A percentile compares a stretch with the other conserved stretches of the same genome.
These are phyloP conservation scores for Vollenhovia emeryi DNA, from an alignment of 1,140 invertebrate species.

Conservation along the genomic window DNA sequence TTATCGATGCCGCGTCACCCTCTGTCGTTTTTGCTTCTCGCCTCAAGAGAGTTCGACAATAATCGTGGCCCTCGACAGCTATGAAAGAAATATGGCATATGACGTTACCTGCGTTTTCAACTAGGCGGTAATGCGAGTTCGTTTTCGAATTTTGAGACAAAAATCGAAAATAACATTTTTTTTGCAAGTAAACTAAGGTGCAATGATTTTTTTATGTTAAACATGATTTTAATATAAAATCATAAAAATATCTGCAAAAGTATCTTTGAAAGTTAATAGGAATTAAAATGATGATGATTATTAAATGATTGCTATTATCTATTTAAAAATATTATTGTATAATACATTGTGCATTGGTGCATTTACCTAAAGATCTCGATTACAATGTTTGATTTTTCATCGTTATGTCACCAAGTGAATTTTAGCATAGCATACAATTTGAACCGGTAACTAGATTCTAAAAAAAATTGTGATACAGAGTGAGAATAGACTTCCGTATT, in stretches of 20 bases:
- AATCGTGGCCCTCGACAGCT: slow-evolving; percentile 10
- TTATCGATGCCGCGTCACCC: slow-evolving; percentile 44
- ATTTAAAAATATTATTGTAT: background rate
- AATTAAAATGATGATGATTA: background rate
- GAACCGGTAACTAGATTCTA: background rate
- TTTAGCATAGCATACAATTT: background rate
- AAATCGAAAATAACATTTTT: background rate
- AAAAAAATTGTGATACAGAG: background rate
- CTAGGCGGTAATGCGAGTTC: background rate
- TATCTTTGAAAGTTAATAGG: background rate
- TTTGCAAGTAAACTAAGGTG: background rate
- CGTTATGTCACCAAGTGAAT: background rate
- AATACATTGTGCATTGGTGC: background rate
- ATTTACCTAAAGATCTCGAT: background rate
- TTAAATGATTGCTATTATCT: background rate
- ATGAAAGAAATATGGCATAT: slow-evolving; percentile 15
- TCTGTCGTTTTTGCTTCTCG: slow-evolving; percentile 17
- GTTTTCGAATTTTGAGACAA: background rate
- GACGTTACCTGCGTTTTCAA: background rate
- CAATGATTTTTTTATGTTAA: slow-evolving; percentile 2
- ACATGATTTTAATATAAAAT: background rate
- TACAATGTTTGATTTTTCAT: background rate
- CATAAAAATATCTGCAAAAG: background rate
- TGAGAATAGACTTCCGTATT: background rate
- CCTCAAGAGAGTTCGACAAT: slow-evolving; percentile 4